Base-by-base conservation (phyloP, 1,140 invertebrate genomes). In the Melitaea cinxia region DNA sequence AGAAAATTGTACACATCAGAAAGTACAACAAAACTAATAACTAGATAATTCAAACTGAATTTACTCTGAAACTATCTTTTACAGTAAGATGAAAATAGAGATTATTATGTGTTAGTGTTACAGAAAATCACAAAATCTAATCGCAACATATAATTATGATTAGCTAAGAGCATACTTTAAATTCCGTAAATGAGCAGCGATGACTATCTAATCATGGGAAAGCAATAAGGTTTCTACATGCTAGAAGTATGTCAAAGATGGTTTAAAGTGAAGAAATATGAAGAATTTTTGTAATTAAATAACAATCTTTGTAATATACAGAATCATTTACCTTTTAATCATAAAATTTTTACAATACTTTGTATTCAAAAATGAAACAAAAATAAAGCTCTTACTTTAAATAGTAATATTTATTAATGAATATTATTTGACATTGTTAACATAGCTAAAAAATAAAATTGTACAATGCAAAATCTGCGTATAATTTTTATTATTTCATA, bases 391-490 rank as follows among this genome's bases (percentile, higher is more conserved):
- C 76, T 85, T 83, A 83, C 57, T 84, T 88, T 82, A 81, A 80
- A 86, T 87, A 88, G 80, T 81, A 83, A 86, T 88, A 86, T 90
- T 89, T 88, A 86, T 85, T 90, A 77, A 79, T 83, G 83, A 86
- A 88, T 86, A 86, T 82, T 80, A 86, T 88, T 82, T 86, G 83
- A 87, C 77, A 85, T 83, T 81, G 71, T 88, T 84, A 87, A 90
- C 83, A 88, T 88, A 85, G 85, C 85, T 88, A 89, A 81, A 86
- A 84, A 88, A 86, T 88, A 89, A 88, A 89, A 87, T 88, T 89
- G 86, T 90, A 88, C 88, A 88, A 89, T 84, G 85, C 85, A 90
- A 81, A 82, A 83, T 54, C 70, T 90, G 83, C 86, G 87, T 85
- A 88, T 88, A 86, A 86, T 86, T 88, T 88, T 77, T 68, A 79